These are phyloP conservation scores for Andrena bucephala DNA, from an alignment of 2,888 invertebrate genomes.

Conservation along the genomic window DNA sequence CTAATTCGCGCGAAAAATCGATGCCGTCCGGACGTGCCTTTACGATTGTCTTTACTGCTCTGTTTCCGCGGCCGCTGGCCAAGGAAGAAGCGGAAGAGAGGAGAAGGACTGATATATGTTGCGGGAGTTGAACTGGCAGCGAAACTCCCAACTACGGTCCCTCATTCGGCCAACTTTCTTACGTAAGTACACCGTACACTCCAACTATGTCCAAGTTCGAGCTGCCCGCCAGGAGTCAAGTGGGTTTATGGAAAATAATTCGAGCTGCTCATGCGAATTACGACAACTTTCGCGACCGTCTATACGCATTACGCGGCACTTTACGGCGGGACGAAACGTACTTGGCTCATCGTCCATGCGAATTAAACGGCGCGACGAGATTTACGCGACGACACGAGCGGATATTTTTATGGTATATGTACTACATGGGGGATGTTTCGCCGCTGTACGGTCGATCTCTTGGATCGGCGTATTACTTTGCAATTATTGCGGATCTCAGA, in stretches of 20 bases:
- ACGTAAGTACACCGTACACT: constrained; percentile 37
- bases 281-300: constrained; percentile 24
- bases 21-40: constrained; percentile 17
- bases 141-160: constrained; percentile 47
- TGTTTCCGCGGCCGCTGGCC: constrained; percentile 2
- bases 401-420: constrained; percentile 7
- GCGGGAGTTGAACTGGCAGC: constrained; percentile 33
- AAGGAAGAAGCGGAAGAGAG: constrained; percentile 5
- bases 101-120: constrained; percentile 32
- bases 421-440: neutral
- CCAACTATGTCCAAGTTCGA: constrained; percentile 55
- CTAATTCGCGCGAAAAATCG: constrained; percentile 27
- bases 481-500: too few relatives aligned
- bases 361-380: neutral
- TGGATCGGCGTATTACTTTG: too few relatives aligned
- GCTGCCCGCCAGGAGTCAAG: constrained; percentile 41
- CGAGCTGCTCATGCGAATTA: constrained; percentile 49
- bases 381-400: neutral
- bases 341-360: constrained; percentile 18
- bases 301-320: neutral
- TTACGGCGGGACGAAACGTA: neutral
- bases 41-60: constrained; percentile 37
- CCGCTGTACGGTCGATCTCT: too few relatives aligned
- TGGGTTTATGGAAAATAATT: constrained; percentile 67
- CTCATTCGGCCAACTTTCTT: constrained; percentile 54